These are phyloP conservation scores for Mesocricetus auratus DNA, from an alignment of 2,113 vertebrate species.

Conservation along the genomic window DNA sequence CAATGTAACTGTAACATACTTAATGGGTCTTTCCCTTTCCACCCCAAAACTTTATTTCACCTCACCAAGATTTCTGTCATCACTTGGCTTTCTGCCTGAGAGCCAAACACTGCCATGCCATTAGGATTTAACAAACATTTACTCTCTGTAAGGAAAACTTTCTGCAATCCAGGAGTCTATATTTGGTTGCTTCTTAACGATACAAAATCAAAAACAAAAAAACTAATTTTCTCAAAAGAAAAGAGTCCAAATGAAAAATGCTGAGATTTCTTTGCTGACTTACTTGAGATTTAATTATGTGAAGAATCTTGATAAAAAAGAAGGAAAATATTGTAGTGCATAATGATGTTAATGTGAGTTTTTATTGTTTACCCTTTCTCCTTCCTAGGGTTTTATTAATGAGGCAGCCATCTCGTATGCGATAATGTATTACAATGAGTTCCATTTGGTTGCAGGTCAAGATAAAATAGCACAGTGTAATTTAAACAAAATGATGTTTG, in stretches of 20 bases:
- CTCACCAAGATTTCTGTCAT: neutral
- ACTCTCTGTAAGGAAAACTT: conserved; percentile 9
- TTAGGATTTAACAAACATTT: neutral
- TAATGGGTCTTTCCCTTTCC: neutral
- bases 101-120: neutral
- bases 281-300: conserved; percentile 76
- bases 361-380: conserved; percentile 77
- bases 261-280: conserved; percentile 71
- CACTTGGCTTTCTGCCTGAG: neutral
- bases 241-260: conserved; percentile 59
- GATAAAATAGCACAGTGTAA: conserved; percentile 75
- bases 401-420: conserved; percentile 81
- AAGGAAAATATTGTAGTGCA: conserved; percentile 70
- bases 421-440: conserved; percentile 82
- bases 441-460: conserved; percentile 78
- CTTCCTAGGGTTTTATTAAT: conserved; percentile 80
- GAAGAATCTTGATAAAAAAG: conserved; percentile 72
- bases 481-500: conserved; percentile 79
- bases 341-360: conserved; percentile 68
- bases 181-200: conserved; percentile 22
- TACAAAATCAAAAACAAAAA: conserved; percentile 24
- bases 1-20: neutral
- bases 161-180: neutral
- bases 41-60: neutral
- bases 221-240: conserved; percentile 63